Evolutionary conservation across 2,888 invertebrate genomes (phyloP), one percentile per base, ranked within the genome.

Genomic region (Tupiocoris notatus): DNA sequence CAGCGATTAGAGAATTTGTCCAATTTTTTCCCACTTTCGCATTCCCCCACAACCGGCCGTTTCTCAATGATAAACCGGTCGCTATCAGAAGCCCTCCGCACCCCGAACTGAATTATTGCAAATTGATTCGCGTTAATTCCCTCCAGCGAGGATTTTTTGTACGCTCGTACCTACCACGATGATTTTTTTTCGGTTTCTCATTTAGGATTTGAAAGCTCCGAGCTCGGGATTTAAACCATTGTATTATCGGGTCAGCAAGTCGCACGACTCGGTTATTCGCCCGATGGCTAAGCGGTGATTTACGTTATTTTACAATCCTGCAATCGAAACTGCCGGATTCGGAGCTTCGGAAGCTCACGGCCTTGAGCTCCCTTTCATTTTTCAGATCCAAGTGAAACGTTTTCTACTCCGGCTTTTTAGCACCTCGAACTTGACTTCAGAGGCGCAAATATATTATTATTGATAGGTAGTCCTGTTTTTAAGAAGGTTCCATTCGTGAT

Each of bases 101-200:
- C 58, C 65, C 68, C 54, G 39, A 39, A 39, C 76, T 76, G 76
- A 76, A 76, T 76, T 76, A 76, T 76, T 64, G 76, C 76, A 76
- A 76, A 76, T 76, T 76, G 76, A 76, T 76, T 76, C 76, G 68
- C 56, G 76, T 68, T 76, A 68, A 76, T 76, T 68, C 68, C 24
- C 67, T 54, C 67, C 67, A 39, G 62, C 23, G 56, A 21, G 16
- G 23, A 25, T 1, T 68, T 73, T 73, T 73, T 73, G 2, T 17
- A 7, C 54, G n/a, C 16, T 22, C 18, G 20, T 23, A 20, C 25
- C 57, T 39, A 12, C 73, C 18, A n/a, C 12, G 17, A 23, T 62
- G 23, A 20, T 39, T 73, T 62, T 62, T 62, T 21, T 54, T n/a
- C 2, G 39, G 16, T 21, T 7, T 73, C 61, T 73, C 21, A 62